Percentiles rank a stretch among this genome's conserved stretches.
phyloP scores from a whole-genome alignment of 2,888 invertebrate genomes.

The Stenodera caucasica region DNA sequence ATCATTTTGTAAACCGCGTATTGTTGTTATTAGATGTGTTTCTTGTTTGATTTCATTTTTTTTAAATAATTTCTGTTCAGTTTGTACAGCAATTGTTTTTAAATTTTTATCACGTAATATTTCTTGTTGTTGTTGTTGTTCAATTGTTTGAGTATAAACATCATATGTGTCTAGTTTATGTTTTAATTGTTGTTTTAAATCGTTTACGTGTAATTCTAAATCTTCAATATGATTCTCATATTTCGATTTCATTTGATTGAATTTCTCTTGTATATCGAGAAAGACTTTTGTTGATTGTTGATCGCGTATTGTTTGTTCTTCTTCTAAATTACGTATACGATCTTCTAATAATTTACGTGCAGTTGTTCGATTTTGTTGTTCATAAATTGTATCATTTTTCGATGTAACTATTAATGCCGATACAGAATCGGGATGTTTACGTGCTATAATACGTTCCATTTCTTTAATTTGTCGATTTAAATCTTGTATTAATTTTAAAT shows the following conservation, averaged over 20 bases:
- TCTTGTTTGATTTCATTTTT: slow-evolving; percentile 67
- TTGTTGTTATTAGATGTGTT: slow-evolving; percentile 75
- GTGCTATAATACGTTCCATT: slow-evolving; percentile 77
- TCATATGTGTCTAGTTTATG: slow-evolving; percentile 54
- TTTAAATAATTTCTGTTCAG: slow-evolving; percentile 33
- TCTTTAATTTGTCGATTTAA: slow-evolving; percentile 78
- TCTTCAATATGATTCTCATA: slow-evolving; percentile 76
- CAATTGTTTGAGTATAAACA: slow-evolving; percentile 51
- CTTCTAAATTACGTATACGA: slow-evolving; percentile 69
- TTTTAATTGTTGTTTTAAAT: slow-evolving; percentile 52
- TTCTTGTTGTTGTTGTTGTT: slow-evolving; percentile 36
- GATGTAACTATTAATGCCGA: slow-evolving; percentile 70
- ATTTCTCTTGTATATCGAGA: slow-evolving; percentile 73
- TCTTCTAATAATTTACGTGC: slow-evolving; percentile 70
- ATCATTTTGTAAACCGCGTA: slow-evolving; percentile 76
- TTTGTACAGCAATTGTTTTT: slow-evolving; percentile 44
- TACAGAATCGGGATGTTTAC: slow-evolving; percentile 82
- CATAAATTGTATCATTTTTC: slow-evolving; percentile 50
- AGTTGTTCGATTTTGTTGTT: background rate
- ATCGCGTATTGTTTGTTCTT: slow-evolving; percentile 72
- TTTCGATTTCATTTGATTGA: slow-evolving; percentile 75
- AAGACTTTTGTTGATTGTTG: slow-evolving; percentile 70
- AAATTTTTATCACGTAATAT: slow-evolving; percentile 47
- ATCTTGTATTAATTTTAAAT: slow-evolving; percentile 70
- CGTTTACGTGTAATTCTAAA: slow-evolving; percentile 67